Percentiles rank a stretch among this genome's conserved stretches.
Conservation (phyloP, 2,888 invertebrate genomes). For the Epistrophe grossulariae region DNA sequence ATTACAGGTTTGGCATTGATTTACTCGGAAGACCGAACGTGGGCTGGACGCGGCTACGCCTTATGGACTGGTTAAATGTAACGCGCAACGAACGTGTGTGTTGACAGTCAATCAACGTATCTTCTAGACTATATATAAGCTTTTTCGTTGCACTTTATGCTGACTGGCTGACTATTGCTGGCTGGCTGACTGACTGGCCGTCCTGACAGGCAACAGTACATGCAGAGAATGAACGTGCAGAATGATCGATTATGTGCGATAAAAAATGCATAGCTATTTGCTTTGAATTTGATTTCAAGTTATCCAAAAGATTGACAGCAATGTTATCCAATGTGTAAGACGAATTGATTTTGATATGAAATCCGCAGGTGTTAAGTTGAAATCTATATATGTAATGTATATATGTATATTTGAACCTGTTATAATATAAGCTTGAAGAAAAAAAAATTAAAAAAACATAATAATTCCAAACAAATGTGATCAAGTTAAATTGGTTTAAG, state of each 20-base stretch:
- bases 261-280: slow-evolving; percentile 62
- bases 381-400: no score
- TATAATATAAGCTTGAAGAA: background rate
- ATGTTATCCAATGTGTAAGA: background rate
- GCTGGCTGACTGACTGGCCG: slow-evolving; percentile 10
- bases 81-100: slow-evolving; percentile 29
- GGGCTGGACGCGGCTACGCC: slow-evolving; percentile 49
- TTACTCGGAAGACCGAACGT: slow-evolving; percentile 64
- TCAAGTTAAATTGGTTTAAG: background rate
- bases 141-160: slow-evolving; percentile 36
- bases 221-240: slow-evolving; percentile 45
- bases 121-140: background rate
- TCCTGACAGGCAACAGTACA: slow-evolving; percentile 25
- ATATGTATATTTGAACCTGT: background rate
- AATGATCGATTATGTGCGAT: slow-evolving; percentile 74
- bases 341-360: background rate
- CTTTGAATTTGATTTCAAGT: slow-evolving; percentile 62
- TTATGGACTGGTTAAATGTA: slow-evolving; percentile 53
- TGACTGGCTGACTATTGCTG: no score
- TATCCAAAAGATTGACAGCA: slow-evolving; percentile 57
- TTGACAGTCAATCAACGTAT: slow-evolving; percentile 68
- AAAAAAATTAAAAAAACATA: background rate
- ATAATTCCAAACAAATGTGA: background rate
- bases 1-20: slow-evolving; percentile 72
- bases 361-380: slow-evolving; percentile 9